These are phyloP conservation scores for Grantiella picta DNA, from an alignment of 2,113 vertebrate species.

Conservation along the genomic window DNA sequence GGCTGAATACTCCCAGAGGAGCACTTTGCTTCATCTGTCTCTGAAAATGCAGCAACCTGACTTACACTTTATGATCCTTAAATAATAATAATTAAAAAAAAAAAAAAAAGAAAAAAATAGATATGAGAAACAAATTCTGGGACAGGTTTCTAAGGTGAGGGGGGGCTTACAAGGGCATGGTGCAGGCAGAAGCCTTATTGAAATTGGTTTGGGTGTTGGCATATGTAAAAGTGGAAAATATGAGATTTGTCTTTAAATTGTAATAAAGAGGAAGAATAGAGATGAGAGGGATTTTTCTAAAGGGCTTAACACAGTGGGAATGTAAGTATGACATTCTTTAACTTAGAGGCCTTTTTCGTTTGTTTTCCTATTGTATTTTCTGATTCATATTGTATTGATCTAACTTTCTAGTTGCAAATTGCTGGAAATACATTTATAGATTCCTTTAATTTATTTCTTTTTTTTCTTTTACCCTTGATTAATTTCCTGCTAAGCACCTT, in stretches of 20 bases:
- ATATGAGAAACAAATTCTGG: neutral
- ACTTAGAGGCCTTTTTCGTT: neutral
- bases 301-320: neutral
- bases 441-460: neutral
- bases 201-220: neutral
- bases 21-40: slow-evolving; percentile 70
- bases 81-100: slow-evolving; percentile 70
- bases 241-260: neutral
- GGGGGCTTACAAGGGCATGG: neutral
- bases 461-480: slow-evolving; percentile 3
- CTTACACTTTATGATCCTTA: slow-evolving; percentile 40
- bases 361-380: slow-evolving; percentile 10
- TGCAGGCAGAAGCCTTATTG: neutral
- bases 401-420: slow-evolving; percentile 17
- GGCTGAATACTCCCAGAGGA: slow-evolving; percentile 66
- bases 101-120: neutral
- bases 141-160: neutral
- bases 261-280: neutral
- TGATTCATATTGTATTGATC: slow-evolving; percentile 32
- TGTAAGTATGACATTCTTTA: neutral
- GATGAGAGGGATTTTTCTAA: neutral
- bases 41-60: slow-evolving; percentile 68
- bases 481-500: slow-evolving; percentile 12
- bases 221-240: neutral
- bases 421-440: slow-evolving; percentile 38